phyloP scores from a whole-genome alignment of 2,797 vertebrate genomes.

The Prionace glauca region DNA sequence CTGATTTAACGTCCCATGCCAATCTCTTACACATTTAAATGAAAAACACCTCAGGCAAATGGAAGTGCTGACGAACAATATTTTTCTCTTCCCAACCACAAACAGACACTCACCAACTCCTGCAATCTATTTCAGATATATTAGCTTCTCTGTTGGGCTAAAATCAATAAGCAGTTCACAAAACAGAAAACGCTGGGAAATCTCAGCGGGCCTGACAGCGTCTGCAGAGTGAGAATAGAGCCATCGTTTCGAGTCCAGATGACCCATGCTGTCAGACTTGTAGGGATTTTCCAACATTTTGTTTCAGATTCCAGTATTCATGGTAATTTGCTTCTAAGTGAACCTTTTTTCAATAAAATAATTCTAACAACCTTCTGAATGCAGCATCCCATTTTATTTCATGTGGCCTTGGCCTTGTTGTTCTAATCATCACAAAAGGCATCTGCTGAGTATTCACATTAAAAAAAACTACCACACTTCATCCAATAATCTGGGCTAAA shows the following conservation, averaged over 20 bases:
- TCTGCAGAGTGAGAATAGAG: no score
- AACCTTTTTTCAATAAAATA: neutral
- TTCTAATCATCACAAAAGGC: neutral
- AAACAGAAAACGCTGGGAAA: neutral
- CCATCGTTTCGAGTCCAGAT: no score
- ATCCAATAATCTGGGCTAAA: neutral
- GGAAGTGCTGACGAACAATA: neutral
- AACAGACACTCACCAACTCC: neutral
- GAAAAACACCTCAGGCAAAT: neutral
- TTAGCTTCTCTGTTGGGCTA: neutral
- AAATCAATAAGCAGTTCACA: neutral
- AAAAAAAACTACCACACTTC: neutral
- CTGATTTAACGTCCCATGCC: neutral
- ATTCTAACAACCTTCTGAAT: neutral
- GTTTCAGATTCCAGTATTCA: no score
- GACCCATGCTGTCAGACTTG: no score
- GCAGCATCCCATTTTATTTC: neutral
- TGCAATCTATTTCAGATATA: neutral
- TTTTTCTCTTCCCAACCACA: neutral
- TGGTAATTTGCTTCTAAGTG: no score
- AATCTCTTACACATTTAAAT: neutral
- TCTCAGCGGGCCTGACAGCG: no score
- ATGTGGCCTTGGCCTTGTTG: neutral
- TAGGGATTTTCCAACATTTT: no score
- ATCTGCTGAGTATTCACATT: neutral